A percentile compares a stretch with the other conserved stretches of the same genome.
phyloP scores from a whole-genome alignment of 2,113 vertebrate genomes.

The Lampris megalopsis region DNA sequence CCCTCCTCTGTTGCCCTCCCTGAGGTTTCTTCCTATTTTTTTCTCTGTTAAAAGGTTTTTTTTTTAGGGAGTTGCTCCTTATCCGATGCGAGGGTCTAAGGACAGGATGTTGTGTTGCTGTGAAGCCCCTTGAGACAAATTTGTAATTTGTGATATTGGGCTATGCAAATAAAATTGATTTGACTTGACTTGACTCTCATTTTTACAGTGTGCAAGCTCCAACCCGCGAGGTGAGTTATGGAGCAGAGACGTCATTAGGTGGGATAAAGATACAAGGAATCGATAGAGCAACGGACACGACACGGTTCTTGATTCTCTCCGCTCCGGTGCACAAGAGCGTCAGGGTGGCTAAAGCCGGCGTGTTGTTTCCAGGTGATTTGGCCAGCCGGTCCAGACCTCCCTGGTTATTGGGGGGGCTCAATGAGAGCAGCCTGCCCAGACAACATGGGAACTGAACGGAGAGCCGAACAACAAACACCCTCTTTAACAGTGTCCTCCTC shows the following conservation, averaged over 20 bases:
- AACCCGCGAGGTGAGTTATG: slow-evolving; percentile 70
- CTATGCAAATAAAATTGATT: no score
- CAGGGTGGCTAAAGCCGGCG: slow-evolving; percentile 42
- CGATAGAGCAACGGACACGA: slow-evolving; percentile 72
- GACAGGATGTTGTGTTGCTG: no score
- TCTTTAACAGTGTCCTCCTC: slow-evolving; percentile 15
- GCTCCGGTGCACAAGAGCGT: slow-evolving; percentile 70
- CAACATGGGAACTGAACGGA: slow-evolving; percentile 3
- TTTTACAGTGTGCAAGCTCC: slow-evolving; percentile 43
- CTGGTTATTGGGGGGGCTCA: slow-evolving; percentile 55
- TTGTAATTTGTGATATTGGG: no score
- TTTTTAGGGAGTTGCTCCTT: no score
- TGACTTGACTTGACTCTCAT: not conserved
- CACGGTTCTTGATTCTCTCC: slow-evolving; percentile 63
- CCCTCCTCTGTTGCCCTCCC: no score
- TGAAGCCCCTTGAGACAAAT: no score
- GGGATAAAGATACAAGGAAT: slow-evolving; percentile 76
- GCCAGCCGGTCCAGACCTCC: slow-evolving; percentile 42
- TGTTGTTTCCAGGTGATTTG: slow-evolving; percentile 77
- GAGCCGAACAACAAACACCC: slow-evolving; percentile 7
- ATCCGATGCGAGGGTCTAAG: no score
- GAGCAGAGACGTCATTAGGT: slow-evolving; percentile 68
- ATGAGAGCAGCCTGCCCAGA: slow-evolving; percentile 30
- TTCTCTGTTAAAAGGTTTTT: no score
- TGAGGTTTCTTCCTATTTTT: no score